Evolutionary conservation across 1,140 invertebrate genomes (phyloP).

Genomic region (Papilio xuthus): DNA sequence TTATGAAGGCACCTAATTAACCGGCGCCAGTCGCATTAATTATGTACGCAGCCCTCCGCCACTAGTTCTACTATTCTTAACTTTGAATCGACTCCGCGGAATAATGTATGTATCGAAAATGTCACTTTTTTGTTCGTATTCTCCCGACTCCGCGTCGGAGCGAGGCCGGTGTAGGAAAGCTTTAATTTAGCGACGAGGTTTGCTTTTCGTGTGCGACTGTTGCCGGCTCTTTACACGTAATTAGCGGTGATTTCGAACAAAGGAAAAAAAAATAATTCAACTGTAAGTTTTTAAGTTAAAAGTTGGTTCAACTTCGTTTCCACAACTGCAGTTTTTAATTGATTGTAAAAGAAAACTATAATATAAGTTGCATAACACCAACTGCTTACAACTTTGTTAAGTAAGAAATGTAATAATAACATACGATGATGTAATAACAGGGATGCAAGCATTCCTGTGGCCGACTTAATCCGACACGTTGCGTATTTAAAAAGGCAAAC

Average conservation of each 20-base stretch:
- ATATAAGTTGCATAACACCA: not conserved
- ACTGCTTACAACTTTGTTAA: not conserved
- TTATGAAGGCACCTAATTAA: constrained; percentile 77
- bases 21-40: constrained; percentile 65
- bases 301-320: not conserved
- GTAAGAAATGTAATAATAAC: not conserved
- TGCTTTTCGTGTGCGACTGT: constrained; percentile 11
- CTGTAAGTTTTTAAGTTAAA: constrained; percentile 15
- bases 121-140: constrained; percentile 32
- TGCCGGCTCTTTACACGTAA: constrained; percentile 13
- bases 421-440: not conserved
- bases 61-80: constrained; percentile 29
- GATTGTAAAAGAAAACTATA: not conserved
- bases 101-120: constrained; percentile 36
- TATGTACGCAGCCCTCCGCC: constrained; percentile 50
- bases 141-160: constrained; percentile 11
- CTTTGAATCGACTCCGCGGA: constrained; percentile 33
- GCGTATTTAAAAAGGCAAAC: constrained; percentile 34
- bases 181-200: constrained; percentile 1
- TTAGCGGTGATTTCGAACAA: constrained; percentile 13
- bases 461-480: constrained; percentile 36
- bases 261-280: constrained; percentile 18
- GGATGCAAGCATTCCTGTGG: not conserved
- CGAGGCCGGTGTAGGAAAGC: not conserved
- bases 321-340: not conserved